Evolutionary conservation across 2,113 vertebrate species (phyloP), one percentile per base, ranked within the genome.

Genomic region (Lethenteron camtschaticum): DNA sequence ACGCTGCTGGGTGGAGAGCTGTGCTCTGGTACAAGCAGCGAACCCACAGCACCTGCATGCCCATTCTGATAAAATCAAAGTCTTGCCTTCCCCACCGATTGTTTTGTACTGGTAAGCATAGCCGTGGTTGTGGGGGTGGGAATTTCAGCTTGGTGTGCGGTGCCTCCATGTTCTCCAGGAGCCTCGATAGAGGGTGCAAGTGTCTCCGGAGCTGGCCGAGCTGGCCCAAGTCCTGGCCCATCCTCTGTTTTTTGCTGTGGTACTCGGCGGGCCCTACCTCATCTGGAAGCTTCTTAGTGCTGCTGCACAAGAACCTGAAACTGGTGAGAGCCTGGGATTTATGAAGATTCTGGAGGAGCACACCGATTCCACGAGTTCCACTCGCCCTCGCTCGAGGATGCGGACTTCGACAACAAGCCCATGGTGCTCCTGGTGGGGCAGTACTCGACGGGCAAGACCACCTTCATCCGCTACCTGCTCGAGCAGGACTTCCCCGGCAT

Each of bases 251-350:
- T 86, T 99, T 71, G 87, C 92, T n/a, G 92, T 99, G 6, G 81
- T 95, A 56, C 73, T 99, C 68, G 94, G 94, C 6, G 94, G 92
- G 63, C 92, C 94, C 9, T 96, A 99, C 74, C 85, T 99, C 69
- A 96, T 99, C 73, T 99, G 94, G 94, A 95, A 89, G 73, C 83
- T 99, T 69, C 81, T 97, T 3, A 80, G 82, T 71, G 90, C 88
- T 68, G 81, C 79, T 1, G 73, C 86, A 60, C 79, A 60, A 56
- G 73, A 83, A 0, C 86, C 88, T 73, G 81, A 85, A 73, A 79
- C 72, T 72, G 84, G 90, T 96, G 79, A 79, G 82, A 41, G 41
- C 6, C 41, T 41, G 72, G 56, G 57, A 18, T 2, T 12, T 57
- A 10, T 66, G 9, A n/a, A 57, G 60, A 8, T 13, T 55, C 76